phyloP scores from a whole-genome alignment of 2,797 vertebrate genomes.

The Odontamblyopus rebecca region DNA sequence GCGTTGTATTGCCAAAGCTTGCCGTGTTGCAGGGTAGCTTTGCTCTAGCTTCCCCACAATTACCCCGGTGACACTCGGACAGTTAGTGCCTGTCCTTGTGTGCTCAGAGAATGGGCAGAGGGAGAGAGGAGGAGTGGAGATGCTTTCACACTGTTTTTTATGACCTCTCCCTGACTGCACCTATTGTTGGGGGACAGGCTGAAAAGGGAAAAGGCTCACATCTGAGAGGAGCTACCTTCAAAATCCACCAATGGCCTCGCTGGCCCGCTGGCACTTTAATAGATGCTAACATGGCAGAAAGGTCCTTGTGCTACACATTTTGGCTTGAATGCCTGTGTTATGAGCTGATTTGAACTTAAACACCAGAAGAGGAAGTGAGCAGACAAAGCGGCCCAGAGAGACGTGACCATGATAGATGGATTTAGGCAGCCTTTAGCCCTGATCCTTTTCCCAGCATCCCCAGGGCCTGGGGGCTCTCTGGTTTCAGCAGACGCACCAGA shows the following conservation, averaged over 20 bases:
- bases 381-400: slow-evolving; percentile 60
- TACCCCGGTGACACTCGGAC: slow-evolving; percentile 73
- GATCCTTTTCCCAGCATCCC: slow-evolving; percentile 63
- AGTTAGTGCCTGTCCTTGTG: slow-evolving; percentile 77
- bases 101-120: slow-evolving; percentile 72
- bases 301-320: slow-evolving; percentile 33
- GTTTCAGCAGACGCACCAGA: slow-evolving; percentile 51
- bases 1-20: slow-evolving; percentile 46
- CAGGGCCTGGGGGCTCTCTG: slow-evolving; percentile 55
- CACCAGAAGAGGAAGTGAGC: slow-evolving; percentile 49
- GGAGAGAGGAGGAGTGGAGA: slow-evolving; percentile 76
- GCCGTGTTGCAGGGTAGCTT: slow-evolving; percentile 65
- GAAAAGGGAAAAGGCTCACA: slow-evolving; percentile 74
- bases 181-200: slow-evolving; percentile 71
- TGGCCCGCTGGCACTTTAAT: slow-evolving; percentile 34
- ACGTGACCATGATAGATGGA: slow-evolving; percentile 68
- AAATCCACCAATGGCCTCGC: slow-evolving; percentile 53
- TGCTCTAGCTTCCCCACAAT: slow-evolving; percentile 67
- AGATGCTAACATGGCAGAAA: slow-evolving; percentile 43
- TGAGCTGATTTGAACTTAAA: slow-evolving; percentile 35
- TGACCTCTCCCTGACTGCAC: slow-evolving; percentile 79
- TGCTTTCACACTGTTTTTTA: slow-evolving; percentile 79
- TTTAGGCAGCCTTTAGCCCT: slow-evolving; percentile 57
- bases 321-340: slow-evolving; percentile 40
- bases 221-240: slow-evolving; percentile 68